Evolutionary conservation across 2,888 invertebrate genomes (phyloP), one percentile per base, ranked within the genome.

Genomic region (Rambutsinella grinnellia): DNA sequence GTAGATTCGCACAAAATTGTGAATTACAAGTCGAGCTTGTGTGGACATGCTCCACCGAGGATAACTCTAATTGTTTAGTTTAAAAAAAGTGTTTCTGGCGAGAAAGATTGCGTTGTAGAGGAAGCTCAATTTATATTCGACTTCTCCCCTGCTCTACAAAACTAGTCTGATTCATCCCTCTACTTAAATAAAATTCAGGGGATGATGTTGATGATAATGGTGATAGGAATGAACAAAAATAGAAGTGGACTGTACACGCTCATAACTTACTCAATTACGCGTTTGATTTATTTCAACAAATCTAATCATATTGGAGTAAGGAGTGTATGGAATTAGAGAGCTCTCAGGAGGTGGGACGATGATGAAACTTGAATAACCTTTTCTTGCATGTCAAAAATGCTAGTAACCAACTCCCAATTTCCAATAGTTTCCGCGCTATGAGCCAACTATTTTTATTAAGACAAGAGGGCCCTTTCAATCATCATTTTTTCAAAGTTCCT

Each of bases 241-340:
- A 36, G 51, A 15, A 23, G 47, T 27, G n/a, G 51, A 10, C 21
- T 56, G 56, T 60, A 15, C 56, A 61, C 27, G 56, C 44, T n/a
- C n/a, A n/a, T n/a, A 74, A 56, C 62, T 36, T 47, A 67, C 74
- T 61, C 66, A 67, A 61, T 67, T 68, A 75, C 67, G 51, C 62
- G 54, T 75, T 36, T 36, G 36, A 36, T 36, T 36, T 36, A 36
- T 36, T 8, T 36, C 36, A 36, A 36, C n/a, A n/a, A n/a, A n/a
- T n/a, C n/a, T n/a, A 65, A 36, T 21, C 24, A 10, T 51, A 49
- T 46, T 23, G n/a, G 36, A 13, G 13, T 6, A 15, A 27, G 3
- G 47, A 3, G 8, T 47, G 53, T 51, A 51, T 6, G 28, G 44
- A 62, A 54, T 23, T 54, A 36, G n/a, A n/a, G n/a, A n/a, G n/a